These are phyloP conservation scores for Daboia siamensis DNA, from an alignment of 2,113 vertebrate species.

Conservation along the genomic window DNA sequence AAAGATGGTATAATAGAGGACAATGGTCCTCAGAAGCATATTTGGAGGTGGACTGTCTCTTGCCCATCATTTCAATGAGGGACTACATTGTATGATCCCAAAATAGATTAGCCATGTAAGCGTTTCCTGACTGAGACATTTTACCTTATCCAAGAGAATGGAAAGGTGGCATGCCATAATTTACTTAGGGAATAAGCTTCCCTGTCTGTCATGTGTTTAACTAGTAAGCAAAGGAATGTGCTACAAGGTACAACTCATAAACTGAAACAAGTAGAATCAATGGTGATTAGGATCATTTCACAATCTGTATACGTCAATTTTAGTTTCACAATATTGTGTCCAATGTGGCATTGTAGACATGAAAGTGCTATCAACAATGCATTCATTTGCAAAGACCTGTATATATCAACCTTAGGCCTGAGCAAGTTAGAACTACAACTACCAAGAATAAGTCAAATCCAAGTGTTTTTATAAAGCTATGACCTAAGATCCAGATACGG, in stretches of 20 bases:
- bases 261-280: neutral
- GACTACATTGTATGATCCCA: neutral
- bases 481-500: neutral
- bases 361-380: neutral
- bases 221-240: neutral
- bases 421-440: neutral
- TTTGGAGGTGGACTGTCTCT: neutral
- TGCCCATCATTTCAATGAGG: neutral
- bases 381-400: neutral
- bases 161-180: neutral
- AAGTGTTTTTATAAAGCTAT: neutral
- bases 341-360: neutral
- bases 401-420: neutral
- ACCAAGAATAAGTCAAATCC: neutral
- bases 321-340: neutral
- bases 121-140: neutral
- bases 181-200: neutral
- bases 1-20: neutral
- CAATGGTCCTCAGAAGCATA: neutral
- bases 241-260: neutral
- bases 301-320: neutral
- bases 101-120: neutral
- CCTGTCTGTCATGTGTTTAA: neutral
- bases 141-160: neutral
- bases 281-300: neutral